A percentile compares a stretch with the other conserved stretches of the same genome.
These are phyloP conservation scores for Lophius piscatorius DNA, from an alignment of 2,113 vertebrate species.

Conservation along the genomic window DNA sequence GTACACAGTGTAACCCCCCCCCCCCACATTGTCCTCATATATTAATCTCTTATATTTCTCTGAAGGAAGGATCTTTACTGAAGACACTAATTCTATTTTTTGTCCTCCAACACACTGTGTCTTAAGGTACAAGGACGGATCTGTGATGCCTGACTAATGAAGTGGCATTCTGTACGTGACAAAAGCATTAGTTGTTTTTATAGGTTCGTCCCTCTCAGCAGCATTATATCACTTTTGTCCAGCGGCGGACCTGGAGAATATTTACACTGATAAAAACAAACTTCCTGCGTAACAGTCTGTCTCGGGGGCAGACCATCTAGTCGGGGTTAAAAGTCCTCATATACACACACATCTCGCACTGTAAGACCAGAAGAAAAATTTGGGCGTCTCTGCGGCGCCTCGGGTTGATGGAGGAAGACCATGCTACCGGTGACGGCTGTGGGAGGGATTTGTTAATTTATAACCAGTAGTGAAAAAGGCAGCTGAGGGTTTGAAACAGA, in stretches of 20 bases:
- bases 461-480: conserved; percentile 35
- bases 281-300: conserved; percentile 11
- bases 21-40: no score
- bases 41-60: no score
- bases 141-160: no score
- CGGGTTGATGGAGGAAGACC: conserved; percentile 11
- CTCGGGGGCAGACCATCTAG: not conserved
- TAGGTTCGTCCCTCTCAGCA: no score
- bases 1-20: no score
- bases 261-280: conserved; percentile 50
- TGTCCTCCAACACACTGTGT: no score
- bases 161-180: no score
- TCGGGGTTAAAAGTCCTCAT: conserved; percentile 48
- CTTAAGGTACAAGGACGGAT: no score
- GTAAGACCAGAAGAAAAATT: conserved; percentile 18
- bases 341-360: conserved; percentile 69
- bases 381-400: conserved; percentile 22
- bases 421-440: conserved; percentile 22
- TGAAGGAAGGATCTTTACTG: no score
- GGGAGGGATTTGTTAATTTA: conserved; percentile 13
- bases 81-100: no score
- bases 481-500: conserved; percentile 35
- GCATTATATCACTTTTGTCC: no score
- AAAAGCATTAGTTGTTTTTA: no score
- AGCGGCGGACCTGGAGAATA: conserved; percentile 8